Base-by-base conservation (phyloP, 2,113 vertebrate species). In the Mixornis gularis region DNA sequence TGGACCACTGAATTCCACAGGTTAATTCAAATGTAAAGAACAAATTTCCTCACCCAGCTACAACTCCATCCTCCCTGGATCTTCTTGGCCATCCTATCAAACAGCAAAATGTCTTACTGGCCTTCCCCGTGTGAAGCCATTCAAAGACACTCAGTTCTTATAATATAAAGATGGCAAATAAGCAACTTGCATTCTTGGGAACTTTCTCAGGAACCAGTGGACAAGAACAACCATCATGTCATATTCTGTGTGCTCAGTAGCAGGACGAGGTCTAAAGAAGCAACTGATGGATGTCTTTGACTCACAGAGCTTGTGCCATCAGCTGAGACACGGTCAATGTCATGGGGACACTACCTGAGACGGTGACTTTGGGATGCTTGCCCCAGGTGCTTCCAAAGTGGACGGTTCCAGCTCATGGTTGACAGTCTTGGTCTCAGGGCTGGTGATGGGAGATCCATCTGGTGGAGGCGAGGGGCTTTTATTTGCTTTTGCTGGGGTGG, bases 321-420 rank as follows among this genome's bases (percentile, higher is more conserved):
- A 86, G 38, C n/a, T 60, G 43, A 81, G 70, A 76, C 48, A 59
- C 0, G 13, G 55, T 74, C 81, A 91, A 38, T 36, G 19, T 41
- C 94, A 76, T 17, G 7, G 30, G 53, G 30, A 86, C 89, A 85
- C 95, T 98, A 99, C 99, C 99, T 99, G 99, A 96, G 99, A 99
- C 0, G 99, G 99, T 90, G 99, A 99, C 96, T 99, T 99, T 79
- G 99, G 99, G 94, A 99, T 98, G 81, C 98, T 94, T 64, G 98
- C 98, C 95, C 97, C 98, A 26, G 98, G 98, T 7, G 98, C 38
- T 83, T 97, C 97, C 72, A 94, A 84, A 26, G 96, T 60, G 93
- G 98, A 95, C 7, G 97, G 95, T 44, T 98, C 97, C 21, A 95
- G 95, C 55, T 98, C 98, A 32, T 99, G 99, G 97, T 99, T 99